Base-by-base conservation (phyloP, 2,888 invertebrate species). In the Merodon equestris region DNA sequence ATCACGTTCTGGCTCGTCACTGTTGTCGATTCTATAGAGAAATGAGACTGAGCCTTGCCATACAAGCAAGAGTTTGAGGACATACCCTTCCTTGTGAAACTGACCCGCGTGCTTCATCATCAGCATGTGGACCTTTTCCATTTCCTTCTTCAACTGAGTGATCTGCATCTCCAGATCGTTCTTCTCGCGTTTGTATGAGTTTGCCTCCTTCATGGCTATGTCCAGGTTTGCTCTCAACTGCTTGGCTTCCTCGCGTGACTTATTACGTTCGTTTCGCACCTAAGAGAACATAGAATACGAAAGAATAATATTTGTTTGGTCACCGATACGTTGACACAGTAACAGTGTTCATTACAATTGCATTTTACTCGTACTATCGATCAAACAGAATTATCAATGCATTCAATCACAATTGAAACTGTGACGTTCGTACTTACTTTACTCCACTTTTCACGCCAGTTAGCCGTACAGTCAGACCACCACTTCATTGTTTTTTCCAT, bases 401-500 rank as follows among this genome's bases (percentile, higher is more conserved):
- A 17, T 75, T 44, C 60, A 56, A 67, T 75, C 72, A 53, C 74
- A 74, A n/a, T n/a, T n/a, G n/a, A n/a, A n/a, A n/a, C n/a, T n/a
- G n/a, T n/a, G n/a, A n/a, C n/a, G n/a, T n/a, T n/a, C 44, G 48
- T 38, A 81, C 71, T 84, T 82, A 89, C 95, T 91, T 97, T 93
- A 90, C 95, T 96, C 98, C 98, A 99, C 86, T 98, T 98, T 87
- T 96, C 96, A 38, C 97, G 90, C 97, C 97, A 97, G 87, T 96
- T 96, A 0, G 97, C 96, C 0, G 98, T 98, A 88, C 99, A 99
- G 88, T 98, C 98, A 58, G 96, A 97, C 98, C 94, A 99, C 98
- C 98, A 99, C 72, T 97, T 91, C 98, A 99, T 98, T 0, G 98
- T 99, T 89, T 98, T 98, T 88, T 99, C 99, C 99, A 99, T 99